Evolutionary conservation across 1,140 invertebrate genomes (phyloP), one percentile per base, ranked within the genome.

Genomic region (Zaprionus taronus): DNA sequence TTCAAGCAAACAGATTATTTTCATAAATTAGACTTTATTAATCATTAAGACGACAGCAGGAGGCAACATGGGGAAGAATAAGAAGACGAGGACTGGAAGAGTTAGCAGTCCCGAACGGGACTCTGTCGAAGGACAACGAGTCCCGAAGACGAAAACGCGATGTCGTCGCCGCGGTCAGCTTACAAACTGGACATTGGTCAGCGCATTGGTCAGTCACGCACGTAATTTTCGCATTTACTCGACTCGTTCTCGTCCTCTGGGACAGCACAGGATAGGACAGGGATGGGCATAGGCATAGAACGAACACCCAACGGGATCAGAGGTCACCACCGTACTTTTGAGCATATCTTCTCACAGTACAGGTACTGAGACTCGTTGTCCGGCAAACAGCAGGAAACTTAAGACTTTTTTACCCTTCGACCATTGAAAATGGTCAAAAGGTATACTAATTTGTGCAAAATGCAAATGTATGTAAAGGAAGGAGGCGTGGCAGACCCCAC

Each of bases 11-110:
- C 79, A 91, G 87, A 91, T 91, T 91, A 91, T 83, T 83, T 91
- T 91, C 83, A 91, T 87, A 91, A 84, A 91, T 91, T 91, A 84
- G 87, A 87, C 83, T 91, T 91, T 87, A 91, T 91, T 91, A 89
- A 87, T 91, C 83, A 91, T 84, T 91, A 91, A 79, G 81, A 77
- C 71, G 87, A 81, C 86, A 91, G 76, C 69, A 66, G 57, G 66
- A 70, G 57, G 61, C 64, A 77, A 28, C 61, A 75, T 67, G 57
- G 72, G 20, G 65, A 68, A 76, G 70, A 55, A 67, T 60, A 26
- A 38, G 64, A n/a, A 44, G 64, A 20, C 34, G 15, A 28, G 12
- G 38, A 17, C n/a, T 58, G 41, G 15, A 28, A 20, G 38, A 24
- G 41, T 58, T 11, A 14, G 34, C 34, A 36, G 60, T 44, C 56